A percentile compares a stretch with the other conserved stretches of the same genome.
phyloP scores from a whole-genome alignment of 2,113 vertebrate species.

The Amazona guildingii region DNA sequence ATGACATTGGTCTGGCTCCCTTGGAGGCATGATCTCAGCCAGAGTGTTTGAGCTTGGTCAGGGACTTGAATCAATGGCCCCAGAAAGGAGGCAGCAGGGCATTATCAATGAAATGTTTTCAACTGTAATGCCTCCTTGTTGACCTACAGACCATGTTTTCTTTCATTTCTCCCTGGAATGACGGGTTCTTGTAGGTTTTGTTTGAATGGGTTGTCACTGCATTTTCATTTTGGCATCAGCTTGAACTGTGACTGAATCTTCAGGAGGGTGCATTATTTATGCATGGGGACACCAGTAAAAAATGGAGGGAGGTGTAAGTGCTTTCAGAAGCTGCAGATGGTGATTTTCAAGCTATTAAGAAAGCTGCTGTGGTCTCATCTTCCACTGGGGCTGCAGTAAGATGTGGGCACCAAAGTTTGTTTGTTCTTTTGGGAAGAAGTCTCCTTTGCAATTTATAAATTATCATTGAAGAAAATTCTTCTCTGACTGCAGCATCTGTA shows the following conservation, averaged over 20 bases:
- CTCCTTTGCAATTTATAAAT: neutral
- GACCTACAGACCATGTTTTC: neutral
- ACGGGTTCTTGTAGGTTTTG: neutral
- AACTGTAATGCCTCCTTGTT: neutral
- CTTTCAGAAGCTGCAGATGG: neutral
- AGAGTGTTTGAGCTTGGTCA: neutral
- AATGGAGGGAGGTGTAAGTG: neutral
- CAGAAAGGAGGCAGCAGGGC: neutral
- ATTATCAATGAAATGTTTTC: neutral
- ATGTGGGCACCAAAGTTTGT: neutral
- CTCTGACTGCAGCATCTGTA: neutral
- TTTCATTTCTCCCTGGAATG: neutral
- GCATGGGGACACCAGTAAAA: neutral
- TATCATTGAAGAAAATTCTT: slow-evolving; percentile 11
- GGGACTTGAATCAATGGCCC: neutral
- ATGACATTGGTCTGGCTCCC: neutral
- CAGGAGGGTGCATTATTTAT: neutral
- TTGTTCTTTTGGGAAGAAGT: neutral
- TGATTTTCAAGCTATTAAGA: neutral
- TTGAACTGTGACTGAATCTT: neutral
- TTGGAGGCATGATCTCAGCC: neutral
- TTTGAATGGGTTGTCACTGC: neutral
- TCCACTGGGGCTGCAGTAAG: neutral
- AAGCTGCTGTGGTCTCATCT: neutral
- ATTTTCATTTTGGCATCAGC: neutral